Evolutionary conservation across 2,113 vertebrate species (phyloP), one percentile per base, ranked within the genome.

Genomic region (Pollimyrus isidori): DNA sequence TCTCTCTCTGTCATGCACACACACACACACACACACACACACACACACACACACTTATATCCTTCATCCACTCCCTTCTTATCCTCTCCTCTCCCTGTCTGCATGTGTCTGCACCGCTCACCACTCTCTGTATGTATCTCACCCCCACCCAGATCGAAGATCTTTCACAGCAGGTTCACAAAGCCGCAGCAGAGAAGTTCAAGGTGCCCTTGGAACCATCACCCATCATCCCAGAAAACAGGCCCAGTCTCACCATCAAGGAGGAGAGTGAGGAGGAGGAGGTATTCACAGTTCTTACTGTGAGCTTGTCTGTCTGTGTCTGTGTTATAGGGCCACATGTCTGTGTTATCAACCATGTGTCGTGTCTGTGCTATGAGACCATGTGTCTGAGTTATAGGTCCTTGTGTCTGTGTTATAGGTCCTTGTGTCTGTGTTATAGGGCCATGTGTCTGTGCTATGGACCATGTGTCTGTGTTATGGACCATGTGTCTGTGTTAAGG

Each of bases 141-240:
- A 21, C 9, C 69, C 53, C 58, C 69, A 19, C 30, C 62, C 91
- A 99, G 98, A 99, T 99, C 1, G 98, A 99, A 93, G 98, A 99
- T 93, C 95, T 99, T 26, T 98, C 98, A 1, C 98, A 99, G 92
- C 98, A 99, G 93, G 98, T 97, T 91, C 98, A 99, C 95, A 98
- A 98, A 89, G 98, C 97, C 0, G 98, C 98, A 0, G 98, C 98
- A 0, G 98, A 98, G 94, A 99, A 99, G 95, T 99, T 99, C 94
- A 99, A 98, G 95, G 97, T 99, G 91, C 98, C 98, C 2, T 93
- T 97, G n/a, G 97, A 97, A 90, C 96, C 97, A 1, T 96, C 97
- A 0, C 94, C 96, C 0, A 92, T 98, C 23, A 94, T 96, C 39
- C 96, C 97, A 0, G 97, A 98, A 76, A 90, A 95, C 0, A 94